Base-by-base conservation (phyloP, 1,140 invertebrate genomes). In the Micrasema longulum region DNA sequence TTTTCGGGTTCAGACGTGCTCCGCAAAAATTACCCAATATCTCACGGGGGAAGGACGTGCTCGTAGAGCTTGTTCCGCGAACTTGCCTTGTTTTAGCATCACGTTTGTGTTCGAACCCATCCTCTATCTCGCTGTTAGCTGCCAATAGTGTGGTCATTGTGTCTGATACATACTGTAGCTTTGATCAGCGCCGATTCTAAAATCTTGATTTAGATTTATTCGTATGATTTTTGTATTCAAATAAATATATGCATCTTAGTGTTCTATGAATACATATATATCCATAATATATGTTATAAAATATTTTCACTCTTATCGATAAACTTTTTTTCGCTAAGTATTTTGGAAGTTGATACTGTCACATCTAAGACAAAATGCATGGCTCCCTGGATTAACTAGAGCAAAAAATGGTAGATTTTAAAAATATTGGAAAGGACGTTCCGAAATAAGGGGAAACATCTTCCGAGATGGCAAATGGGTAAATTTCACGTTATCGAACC, bases 1-100 rank as follows among this genome's bases (percentile, higher is more conserved):
- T 75, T 75, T 75, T 75, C 65, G 73, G 73, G 73, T 69, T 65
- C 52, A 60, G 69, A 75, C 73, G 73, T 75, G 73, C 64, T 48
- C 48, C 63, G 73, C 64, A 75, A 71, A 69, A 75, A 75, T 75
- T 75, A 71, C 64, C 68, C 63, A 60, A 70, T 64, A 38, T 52
- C 55, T 63, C 55, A 60, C 52, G 26, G 12, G 47, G 18, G 55
- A 52, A 26, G 57, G 43, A 62, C 68, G 68, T 70, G 68, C 57
- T 43, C 5, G 26, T 26, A 35, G 57, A 38, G 55, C 23, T 47
- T 52, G 48, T 60, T 69, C 52, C 43, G 68, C 53, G 45, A 31
- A 66, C 45, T 66, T 60, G 55, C 38, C 67, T 53, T 36, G 31
- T 66, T 67, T 69, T 65, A 69, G 22, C 43, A 45, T 69, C 67